Conservation (phyloP, 2,797 vertebrate species). For the Ciconia nigra region DNA sequence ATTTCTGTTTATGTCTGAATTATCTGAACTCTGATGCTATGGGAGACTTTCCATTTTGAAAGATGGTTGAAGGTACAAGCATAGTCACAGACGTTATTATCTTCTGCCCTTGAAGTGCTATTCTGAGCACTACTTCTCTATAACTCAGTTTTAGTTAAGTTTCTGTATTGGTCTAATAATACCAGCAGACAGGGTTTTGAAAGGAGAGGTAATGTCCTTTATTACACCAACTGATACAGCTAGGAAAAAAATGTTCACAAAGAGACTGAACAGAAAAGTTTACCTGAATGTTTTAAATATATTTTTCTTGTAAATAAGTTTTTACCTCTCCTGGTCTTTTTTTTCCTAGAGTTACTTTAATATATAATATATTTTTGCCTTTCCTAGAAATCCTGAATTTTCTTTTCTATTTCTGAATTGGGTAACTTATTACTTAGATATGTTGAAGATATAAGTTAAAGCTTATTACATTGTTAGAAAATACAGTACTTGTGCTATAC, state of each 20-base stretch:
- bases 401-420: background rate
- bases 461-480: background rate
- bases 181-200: background rate
- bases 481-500: background rate
- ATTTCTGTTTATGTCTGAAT: background rate
- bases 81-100: background rate
- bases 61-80: background rate
- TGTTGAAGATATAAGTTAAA: background rate
- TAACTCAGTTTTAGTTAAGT: background rate
- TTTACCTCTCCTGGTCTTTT: background rate
- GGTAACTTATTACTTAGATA: background rate
- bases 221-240: background rate
- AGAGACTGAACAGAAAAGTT: background rate
- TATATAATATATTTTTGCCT: background rate
- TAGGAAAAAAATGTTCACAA: background rate
- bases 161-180: background rate
- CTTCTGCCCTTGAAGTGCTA: background rate
- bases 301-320: background rate
- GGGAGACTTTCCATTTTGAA: background rate
- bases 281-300: background rate
- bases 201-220: background rate
- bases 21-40: background rate
- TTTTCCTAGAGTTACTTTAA: background rate
- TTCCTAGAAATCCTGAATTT: background rate
- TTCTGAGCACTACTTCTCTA: background rate